These are phyloP conservation scores for Corapipo altera DNA, from an alignment of 2,113 vertebrate genomes.

Conservation along the genomic window DNA sequence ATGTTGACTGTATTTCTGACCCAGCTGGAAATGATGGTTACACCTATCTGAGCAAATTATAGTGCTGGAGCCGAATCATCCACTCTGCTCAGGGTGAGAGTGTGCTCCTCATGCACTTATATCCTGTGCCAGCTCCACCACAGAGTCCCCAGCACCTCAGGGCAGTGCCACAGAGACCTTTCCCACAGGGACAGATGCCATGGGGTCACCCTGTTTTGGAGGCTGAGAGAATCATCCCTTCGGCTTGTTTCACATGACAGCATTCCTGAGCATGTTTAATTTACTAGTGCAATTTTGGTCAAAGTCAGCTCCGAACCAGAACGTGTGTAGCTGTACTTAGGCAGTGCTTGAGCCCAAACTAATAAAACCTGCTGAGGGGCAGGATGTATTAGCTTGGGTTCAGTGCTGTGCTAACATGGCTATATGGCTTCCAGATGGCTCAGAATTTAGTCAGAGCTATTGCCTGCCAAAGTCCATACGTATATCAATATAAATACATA, in stretches of 20 bases:
- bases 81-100: rapidly evolving
- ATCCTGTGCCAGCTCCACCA: not conserved
- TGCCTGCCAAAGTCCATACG: constrained; percentile 13
- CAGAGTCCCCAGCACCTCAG: not conserved
- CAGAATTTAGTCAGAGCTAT: constrained; percentile 37
- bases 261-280: not conserved
- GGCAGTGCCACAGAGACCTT: not conserved
- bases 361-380: constrained; percentile 69
- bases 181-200: not conserved
- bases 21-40: not conserved
- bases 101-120: not conserved
- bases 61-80: not conserved
- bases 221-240: not conserved
- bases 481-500: not conserved
- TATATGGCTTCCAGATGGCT: constrained; percentile 64
- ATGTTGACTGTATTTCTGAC: not conserved
- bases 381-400: constrained; percentile 58
- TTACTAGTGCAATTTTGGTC: constrained; percentile 28
- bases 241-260: not conserved
- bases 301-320: constrained; percentile 53
- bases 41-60: not conserved
- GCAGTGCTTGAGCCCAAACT: constrained; percentile 44
- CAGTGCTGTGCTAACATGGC: constrained; percentile 57
- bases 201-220: not conserved
- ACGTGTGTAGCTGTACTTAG: constrained; percentile 33